Evolutionary conservation across 2,888 invertebrate genomes (phyloP), one percentile per base, ranked within the genome.

Genomic region (Leptopilina drosophilae): DNA sequence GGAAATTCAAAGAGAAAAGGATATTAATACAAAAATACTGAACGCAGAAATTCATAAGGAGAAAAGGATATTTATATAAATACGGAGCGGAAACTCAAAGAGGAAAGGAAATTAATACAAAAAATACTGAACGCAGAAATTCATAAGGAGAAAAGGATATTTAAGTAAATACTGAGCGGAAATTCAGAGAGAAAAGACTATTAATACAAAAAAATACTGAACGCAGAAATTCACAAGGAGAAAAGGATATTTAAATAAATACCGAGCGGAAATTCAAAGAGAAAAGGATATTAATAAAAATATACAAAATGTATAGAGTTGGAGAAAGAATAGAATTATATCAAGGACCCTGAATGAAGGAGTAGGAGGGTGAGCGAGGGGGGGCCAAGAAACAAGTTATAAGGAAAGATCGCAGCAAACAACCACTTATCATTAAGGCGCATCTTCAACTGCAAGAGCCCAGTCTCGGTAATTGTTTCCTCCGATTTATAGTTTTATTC

Each of bases 401-500:
- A 69, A 78, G 77, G 79, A 80, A 81, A 80, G 80, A 76, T 78
- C 69, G 73, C 11, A 49, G 84, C 78, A 83, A 81, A 79, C 86
- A 84, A 84, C 88, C 88, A 90, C 89, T 91, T 91, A 91, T 91
- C 91, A 90, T 91, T 90, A 90, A 84, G 86, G 87, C 86, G 88
- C 88, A 90, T 91, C 90, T 90, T 87, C 87, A 84, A 87, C 87
- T 87, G 33, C 33, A 33, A 33, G 85, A 86, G 88, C 85, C 84
- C 84, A 86, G 87, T 86, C 85, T 78, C 85, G 88, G 90, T 91
- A 91, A 91, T 91, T 91, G 90, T 91, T 91, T 91, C 90, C 90
- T 90, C 85, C 86, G 90, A 88, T 90, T 91, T 90, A 90, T 91
- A 90, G 90, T 91, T 90, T 91, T 91, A 91, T 91, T 90, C 89